A percentile compares a stretch with the other conserved stretches of the same genome.
Conservation (phyloP, 2,113 vertebrate genomes). For the Cololabis saira region DNA sequence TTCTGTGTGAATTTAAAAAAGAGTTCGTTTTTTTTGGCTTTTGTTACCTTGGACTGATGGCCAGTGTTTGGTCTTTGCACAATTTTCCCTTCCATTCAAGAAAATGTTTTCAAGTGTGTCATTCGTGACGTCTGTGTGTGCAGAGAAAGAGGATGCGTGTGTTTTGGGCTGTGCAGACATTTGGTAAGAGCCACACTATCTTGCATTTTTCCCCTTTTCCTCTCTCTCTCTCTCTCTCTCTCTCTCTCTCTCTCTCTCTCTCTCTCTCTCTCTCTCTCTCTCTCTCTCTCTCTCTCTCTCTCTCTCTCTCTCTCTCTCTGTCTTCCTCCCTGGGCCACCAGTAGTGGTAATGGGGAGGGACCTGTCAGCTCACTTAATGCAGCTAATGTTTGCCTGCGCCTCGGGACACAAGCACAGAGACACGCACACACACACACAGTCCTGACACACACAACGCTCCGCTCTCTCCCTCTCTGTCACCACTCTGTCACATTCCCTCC, state of each 20-base stretch:
- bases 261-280: constrained; percentile 36
- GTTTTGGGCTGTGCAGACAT: constrained; percentile 60
- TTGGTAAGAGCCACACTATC: constrained; percentile 47
- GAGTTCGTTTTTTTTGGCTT: constrained; percentile 32
- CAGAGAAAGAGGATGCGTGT: constrained; percentile 6
- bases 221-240: constrained; percentile 42
- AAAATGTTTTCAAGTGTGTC: constrained; percentile 7
- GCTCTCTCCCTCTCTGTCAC: constrained; percentile 75
- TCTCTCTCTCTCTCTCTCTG: constrained; percentile 15
- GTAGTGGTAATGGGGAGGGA: constrained; percentile 83
- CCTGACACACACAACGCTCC: constrained; percentile 69
- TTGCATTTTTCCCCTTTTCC: constrained; percentile 21
- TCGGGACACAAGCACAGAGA: constrained; percentile 80
- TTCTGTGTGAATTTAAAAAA: constrained; percentile 28
- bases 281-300: constrained; percentile 38
- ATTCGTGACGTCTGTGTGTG: constrained; percentile 13
- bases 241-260: constrained; percentile 8
- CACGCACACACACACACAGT: constrained; percentile 77
- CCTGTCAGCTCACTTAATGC: constrained; percentile 87
- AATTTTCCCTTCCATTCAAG: constrained; percentile 13
- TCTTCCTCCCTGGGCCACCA: constrained; percentile 73
- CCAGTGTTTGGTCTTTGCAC: neutral
- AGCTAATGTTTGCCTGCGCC: constrained; percentile 85
- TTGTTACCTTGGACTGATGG: constrained; percentile 4
- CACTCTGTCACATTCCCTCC: constrained; percentile 75